Percentiles rank a stretch among this genome's conserved stretches.
Conservation (phyloP, 1,140 invertebrate genomes). For the Drosophila pruinosa region DNA sequence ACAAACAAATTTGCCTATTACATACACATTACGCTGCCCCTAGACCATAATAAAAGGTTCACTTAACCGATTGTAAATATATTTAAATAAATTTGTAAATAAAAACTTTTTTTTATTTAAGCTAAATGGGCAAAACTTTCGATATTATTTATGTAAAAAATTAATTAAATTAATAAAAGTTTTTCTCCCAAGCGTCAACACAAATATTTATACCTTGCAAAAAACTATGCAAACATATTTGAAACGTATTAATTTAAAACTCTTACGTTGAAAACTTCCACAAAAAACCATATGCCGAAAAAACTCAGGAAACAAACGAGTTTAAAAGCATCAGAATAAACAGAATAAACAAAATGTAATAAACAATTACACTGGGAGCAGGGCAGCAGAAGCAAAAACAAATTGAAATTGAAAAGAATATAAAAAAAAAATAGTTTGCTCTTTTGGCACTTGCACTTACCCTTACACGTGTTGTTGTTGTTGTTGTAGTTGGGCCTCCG, state of each 20-base stretch:
- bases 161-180: no score
- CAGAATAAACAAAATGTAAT: constrained; percentile 25
- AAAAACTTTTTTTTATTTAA: no score
- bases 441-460: constrained; percentile 14
- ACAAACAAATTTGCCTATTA: no score
- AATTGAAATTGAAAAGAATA: neutral
- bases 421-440: constrained; percentile 19
- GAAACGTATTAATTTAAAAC: constrained; percentile 27
- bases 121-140: no score
- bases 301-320: neutral
- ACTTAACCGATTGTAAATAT: no score
- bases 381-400: neutral
- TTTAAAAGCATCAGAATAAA: constrained; percentile 15
- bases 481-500: neutral
- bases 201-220: constrained; percentile 1
- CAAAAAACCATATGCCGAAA: neutral
- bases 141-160: no score
- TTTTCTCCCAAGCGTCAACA: neutral
- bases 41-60: no score
- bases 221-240: neutral
- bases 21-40: no score
- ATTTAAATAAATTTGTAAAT: no score
- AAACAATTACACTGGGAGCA: constrained; percentile 13
- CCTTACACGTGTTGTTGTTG: neutral
- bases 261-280: neutral